Conservation (phyloP, 1,140 invertebrate species). For the Drosophila pseudoananassae region DNA sequence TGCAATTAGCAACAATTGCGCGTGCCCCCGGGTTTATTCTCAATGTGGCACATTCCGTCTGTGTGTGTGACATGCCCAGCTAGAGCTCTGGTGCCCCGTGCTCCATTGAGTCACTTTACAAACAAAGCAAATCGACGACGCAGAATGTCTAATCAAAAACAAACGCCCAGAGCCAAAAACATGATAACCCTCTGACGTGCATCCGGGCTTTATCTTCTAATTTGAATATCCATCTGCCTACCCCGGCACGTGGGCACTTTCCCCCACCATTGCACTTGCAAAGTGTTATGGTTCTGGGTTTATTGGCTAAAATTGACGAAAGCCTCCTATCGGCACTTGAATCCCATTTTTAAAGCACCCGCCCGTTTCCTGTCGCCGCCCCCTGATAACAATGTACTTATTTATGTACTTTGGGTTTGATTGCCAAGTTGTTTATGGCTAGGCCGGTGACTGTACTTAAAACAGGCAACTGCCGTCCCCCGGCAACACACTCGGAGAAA, state of each 20-base stretch:
- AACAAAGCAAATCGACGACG: slow-evolving; percentile 37
- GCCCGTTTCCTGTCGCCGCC: slow-evolving; percentile 27
- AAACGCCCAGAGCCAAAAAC: slow-evolving; percentile 9
- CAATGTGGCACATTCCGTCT: slow-evolving; percentile 7
- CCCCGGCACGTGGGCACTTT: background rate
- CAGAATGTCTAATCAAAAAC: slow-evolving; percentile 39
- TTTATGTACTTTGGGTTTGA: slow-evolving; percentile 5
- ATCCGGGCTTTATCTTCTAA: slow-evolving; percentile 2
- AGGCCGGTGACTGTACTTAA: slow-evolving; percentile 9
- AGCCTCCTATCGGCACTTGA: slow-evolving; percentile 24
- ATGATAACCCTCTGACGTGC: slow-evolving; percentile 35
- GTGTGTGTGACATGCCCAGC: background rate
- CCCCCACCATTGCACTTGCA: background rate
- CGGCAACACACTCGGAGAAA: slow-evolving; percentile 27
- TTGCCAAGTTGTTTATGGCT: slow-evolving; percentile 27
- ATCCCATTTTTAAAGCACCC: slow-evolving; percentile 20
- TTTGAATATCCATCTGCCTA: background rate
- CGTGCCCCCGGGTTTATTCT: slow-evolving; percentile 6
- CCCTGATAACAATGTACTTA: slow-evolving; percentile 23
- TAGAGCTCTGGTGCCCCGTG: slow-evolving; percentile 1
- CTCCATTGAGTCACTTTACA: slow-evolving; percentile 56
- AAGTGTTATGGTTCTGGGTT: slow-evolving; percentile 12
- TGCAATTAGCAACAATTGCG: slow-evolving; percentile 35
- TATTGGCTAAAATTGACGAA: slow-evolving; percentile 8
- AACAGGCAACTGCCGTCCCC: background rate